Conservation (phyloP, 1,140 invertebrate species). For the Aethina tumida region DNA sequence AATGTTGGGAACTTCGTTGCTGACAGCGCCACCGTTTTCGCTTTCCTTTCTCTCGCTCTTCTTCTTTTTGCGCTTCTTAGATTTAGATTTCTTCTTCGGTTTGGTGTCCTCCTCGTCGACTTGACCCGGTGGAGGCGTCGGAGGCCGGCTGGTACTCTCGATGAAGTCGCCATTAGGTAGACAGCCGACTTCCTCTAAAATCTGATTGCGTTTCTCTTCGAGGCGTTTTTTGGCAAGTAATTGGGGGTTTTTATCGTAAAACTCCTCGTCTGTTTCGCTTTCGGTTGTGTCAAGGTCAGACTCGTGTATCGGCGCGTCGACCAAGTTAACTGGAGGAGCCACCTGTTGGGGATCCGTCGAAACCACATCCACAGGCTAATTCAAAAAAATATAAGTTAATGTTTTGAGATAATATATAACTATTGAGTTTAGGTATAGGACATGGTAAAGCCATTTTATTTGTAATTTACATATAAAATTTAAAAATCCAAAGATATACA, state of each 20-base stretch:
- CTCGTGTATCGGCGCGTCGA: conserved; percentile 51
- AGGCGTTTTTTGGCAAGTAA: conserved; percentile 55
- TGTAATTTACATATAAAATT: no score
- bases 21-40: conserved; percentile 1
- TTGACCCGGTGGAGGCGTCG: conserved; percentile 41
- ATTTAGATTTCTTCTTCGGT: conserved; percentile 43
- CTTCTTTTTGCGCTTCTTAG: conserved; percentile 48
- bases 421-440: no score
- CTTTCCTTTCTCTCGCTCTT: conserved; percentile 22
- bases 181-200: conserved; percentile 47
- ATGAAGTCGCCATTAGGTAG: conserved; percentile 26
- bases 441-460: no score
- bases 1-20: conserved; percentile 10
- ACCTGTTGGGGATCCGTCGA: conserved; percentile 37
- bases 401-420: no score
- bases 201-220: conserved; percentile 60
- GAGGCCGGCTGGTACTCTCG: conserved; percentile 44
- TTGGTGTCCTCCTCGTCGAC: conserved; percentile 13
- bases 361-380: conserved; percentile 43
- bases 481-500: no score
- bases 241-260: conserved; percentile 74
- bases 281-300: conserved; percentile 75
- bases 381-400: no score
- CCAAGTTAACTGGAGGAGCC: conserved; percentile 28
- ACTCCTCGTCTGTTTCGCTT: conserved; percentile 76